Conservation (phyloP, 2,797 vertebrate genomes). For the Psittacula echo region DNA sequence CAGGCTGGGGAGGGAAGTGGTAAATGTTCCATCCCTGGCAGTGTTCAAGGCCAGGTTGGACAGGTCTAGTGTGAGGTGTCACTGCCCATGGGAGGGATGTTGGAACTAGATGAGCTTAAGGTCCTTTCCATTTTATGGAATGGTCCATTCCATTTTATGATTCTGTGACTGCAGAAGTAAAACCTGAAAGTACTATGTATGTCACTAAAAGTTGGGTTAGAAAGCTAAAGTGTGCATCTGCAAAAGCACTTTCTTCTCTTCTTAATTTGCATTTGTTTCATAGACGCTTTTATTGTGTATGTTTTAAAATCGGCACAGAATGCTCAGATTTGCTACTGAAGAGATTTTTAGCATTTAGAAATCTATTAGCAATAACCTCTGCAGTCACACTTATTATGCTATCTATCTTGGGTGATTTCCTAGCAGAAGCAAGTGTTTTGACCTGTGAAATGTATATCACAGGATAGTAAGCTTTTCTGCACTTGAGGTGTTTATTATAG, state of each 20-base stretch:
- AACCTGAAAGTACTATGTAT: not conserved
- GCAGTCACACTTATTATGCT: not conserved
- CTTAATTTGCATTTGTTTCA: not conserved
- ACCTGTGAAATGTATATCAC: conserved; percentile 48
- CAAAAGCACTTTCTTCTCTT: not conserved
- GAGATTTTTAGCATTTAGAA: conserved; percentile 23
- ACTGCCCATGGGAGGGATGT: not conserved
- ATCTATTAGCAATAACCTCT: conserved; percentile 44
- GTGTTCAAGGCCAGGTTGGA: not conserved
- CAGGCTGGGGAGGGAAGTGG: not conserved
- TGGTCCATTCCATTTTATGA: not conserved
- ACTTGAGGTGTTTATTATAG: conserved; percentile 45
- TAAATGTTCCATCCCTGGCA: not conserved
- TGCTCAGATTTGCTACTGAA: not conserved
- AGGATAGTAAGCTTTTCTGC: conserved; percentile 32
- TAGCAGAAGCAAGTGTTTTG: conserved; percentile 5
- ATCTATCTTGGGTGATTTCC: conserved; percentile 4
- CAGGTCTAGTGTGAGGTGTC: not conserved
- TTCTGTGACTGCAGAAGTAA: not conserved
- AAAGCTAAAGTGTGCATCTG: not conserved
- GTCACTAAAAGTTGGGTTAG: not conserved
- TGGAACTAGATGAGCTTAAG: not conserved
- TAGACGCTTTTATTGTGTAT: not conserved
- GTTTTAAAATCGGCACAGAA: not conserved
- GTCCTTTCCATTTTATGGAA: not conserved